Evolutionary conservation across 1,140 invertebrate species (phyloP).

Genomic region (Macrotrachela quadricornifera): DNA sequence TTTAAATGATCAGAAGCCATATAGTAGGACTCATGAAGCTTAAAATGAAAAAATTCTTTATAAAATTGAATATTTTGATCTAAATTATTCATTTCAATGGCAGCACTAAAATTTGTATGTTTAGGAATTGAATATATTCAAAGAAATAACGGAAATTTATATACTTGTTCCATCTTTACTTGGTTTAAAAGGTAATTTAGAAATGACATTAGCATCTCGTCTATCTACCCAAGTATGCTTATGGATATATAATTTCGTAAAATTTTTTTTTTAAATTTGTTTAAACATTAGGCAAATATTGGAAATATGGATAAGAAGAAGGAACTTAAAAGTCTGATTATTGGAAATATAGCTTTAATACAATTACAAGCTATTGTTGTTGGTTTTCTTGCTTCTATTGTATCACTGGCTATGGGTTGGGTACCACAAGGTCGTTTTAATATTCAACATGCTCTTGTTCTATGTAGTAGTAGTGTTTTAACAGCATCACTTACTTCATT

Average conservation of each 20-base stretch:
- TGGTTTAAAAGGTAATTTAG: slow-evolving; percentile 81
- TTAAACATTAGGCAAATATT: slow-evolving; percentile 5
- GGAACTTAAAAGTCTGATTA: slow-evolving; percentile 44
- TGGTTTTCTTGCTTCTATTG: slow-evolving; percentile 63
- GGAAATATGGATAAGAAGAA: slow-evolving; percentile 19
- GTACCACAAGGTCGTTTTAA: slow-evolving; percentile 56
- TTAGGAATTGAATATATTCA: too few relatives aligned
- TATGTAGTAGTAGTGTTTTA: slow-evolving; percentile 64
- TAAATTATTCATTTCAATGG: too few relatives aligned
- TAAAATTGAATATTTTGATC: too few relatives aligned
- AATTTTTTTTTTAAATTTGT: too few relatives aligned
- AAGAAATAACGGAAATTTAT: slow-evolving; percentile 46
- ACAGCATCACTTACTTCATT: slow-evolving; percentile 78
- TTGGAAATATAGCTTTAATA: slow-evolving; percentile 64
- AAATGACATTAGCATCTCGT: slow-evolving; percentile 84
- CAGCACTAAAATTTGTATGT: too few relatives aligned
- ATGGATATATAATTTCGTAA: too few relatives aligned
- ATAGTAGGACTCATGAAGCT: too few relatives aligned
- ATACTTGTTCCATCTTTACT: slow-evolving; percentile 80
- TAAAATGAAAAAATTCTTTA: too few relatives aligned
- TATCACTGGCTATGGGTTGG: slow-evolving; percentile 61
- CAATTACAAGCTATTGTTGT: slow-evolving; percentile 82
- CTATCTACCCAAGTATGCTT: slow-evolving; percentile 49
- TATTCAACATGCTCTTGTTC: slow-evolving; percentile 53
- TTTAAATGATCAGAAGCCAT: too few relatives aligned